Conservation (phyloP, 2,797 vertebrate genomes). For the Odontamblyopus rebecca region DNA sequence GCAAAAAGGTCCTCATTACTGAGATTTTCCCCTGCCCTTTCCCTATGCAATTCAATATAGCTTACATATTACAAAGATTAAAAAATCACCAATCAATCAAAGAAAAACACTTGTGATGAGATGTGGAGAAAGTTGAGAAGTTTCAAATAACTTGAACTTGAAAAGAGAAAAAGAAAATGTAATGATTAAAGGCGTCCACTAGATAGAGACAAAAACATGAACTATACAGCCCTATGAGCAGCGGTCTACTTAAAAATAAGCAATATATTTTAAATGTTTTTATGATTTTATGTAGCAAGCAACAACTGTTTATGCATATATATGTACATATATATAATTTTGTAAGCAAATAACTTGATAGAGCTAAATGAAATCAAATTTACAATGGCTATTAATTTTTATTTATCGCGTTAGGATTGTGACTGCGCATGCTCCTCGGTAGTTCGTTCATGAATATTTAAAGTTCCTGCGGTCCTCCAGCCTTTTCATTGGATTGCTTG, state of each 20-base stretch:
- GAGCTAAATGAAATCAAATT: too few species aligned
- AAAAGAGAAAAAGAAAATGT: not conserved
- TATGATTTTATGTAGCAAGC: not conserved
- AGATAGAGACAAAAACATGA: not conserved
- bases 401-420: not conserved
- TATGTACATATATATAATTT: too few species aligned
- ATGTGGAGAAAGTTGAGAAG: not conserved
- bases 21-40: not conserved
- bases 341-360: too few species aligned
- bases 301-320: not conserved
- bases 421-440: constrained; percentile 57
- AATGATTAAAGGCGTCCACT: not conserved
- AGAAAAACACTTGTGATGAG: not conserved
- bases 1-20: not conserved
- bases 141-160: not conserved
- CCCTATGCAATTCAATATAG: not conserved
- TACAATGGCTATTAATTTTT: too few species aligned
- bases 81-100: not conserved
- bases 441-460: constrained; percentile 65
- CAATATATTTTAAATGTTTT: not conserved
- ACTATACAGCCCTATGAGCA: too few species aligned
- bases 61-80: not conserved
- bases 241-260: not conserved
- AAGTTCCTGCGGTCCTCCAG: not conserved
- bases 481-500: constrained; percentile 54